Evolutionary conservation across 2,113 vertebrate species (phyloP).

Genomic region (Pangasianodon hypophthalmus): DNA sequence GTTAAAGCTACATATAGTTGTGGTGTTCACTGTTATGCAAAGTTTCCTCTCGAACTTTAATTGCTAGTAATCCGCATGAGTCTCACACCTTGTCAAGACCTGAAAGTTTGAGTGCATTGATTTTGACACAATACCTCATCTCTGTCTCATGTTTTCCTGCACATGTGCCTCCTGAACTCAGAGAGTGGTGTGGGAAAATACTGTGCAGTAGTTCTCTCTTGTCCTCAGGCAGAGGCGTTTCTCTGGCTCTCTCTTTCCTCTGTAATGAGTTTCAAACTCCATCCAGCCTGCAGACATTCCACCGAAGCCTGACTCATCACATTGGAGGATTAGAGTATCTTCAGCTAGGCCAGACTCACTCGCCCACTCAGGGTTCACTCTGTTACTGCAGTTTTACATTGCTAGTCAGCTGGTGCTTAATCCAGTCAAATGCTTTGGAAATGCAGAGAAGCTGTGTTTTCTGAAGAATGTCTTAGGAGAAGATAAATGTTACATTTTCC

Average conservation of each 20-base stretch:
- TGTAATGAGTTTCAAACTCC: neutral
- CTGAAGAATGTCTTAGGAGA: neutral
- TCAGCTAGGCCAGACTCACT: constrained; percentile 28
- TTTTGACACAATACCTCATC: neutral
- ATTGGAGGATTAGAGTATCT: constrained; percentile 17
- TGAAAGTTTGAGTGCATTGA: neutral
- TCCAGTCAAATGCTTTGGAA: constrained; percentile 57
- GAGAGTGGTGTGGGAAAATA: neutral
- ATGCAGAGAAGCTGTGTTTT: constrained; percentile 44
- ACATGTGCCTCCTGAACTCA: neutral
- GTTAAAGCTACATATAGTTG: neutral
- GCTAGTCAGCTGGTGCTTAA: constrained; percentile 59
- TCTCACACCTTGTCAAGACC: neutral
- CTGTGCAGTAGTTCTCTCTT: neutral
- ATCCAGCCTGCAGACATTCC: constrained; percentile 13
- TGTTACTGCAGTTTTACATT: constrained; percentile 55
- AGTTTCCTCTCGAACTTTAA: neutral
- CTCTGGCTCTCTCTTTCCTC: neutral
- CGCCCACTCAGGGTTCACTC: neutral
- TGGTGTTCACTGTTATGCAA: neutral
- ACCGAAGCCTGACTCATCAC: constrained; percentile 34
- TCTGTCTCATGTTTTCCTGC: neutral
- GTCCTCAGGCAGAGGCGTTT: constrained; percentile 5
- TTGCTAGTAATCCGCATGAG: too few species aligned
- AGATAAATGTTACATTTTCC: neutral